phyloP scores from a whole-genome alignment of 2,888 invertebrate genomes.

The Pardosa pseudoannulata region DNA sequence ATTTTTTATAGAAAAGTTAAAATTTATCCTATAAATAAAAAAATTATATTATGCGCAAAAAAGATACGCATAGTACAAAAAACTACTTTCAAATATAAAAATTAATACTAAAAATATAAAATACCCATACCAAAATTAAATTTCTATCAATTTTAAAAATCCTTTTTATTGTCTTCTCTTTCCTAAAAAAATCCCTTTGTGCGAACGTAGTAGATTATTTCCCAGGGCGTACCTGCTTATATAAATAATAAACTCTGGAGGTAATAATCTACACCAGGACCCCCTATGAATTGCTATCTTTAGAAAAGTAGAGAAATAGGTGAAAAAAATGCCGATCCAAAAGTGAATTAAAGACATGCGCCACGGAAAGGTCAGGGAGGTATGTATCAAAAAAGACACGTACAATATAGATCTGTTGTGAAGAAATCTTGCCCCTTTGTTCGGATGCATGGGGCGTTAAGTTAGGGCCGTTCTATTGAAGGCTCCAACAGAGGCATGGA shows the following conservation, averaged over 20 bases:
- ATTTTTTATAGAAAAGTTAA: no score
- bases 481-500: background rate
- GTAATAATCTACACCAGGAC: background rate
- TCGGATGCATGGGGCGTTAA: conserved; percentile 3
- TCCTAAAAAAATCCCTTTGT: no score
- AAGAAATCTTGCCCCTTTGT: background rate
- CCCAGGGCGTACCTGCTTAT: background rate
- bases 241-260: background rate
- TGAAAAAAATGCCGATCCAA: no score
- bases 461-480: background rate
- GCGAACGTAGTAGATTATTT: no score
- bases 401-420: background rate
- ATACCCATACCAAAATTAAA: no score
- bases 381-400: background rate
- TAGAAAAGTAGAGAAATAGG: background rate
- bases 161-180: no score
- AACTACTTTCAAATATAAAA: no score
- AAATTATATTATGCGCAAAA: no score
- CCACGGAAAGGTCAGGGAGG: background rate
- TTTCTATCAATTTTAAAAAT: no score
- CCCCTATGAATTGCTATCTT: background rate
- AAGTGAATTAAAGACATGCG: background rate
- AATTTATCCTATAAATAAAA: no score
- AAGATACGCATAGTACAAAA: no score
- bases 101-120: no score